Conservation (phyloP, 1,140 invertebrate genomes). For the Tribolium castaneum region DNA sequence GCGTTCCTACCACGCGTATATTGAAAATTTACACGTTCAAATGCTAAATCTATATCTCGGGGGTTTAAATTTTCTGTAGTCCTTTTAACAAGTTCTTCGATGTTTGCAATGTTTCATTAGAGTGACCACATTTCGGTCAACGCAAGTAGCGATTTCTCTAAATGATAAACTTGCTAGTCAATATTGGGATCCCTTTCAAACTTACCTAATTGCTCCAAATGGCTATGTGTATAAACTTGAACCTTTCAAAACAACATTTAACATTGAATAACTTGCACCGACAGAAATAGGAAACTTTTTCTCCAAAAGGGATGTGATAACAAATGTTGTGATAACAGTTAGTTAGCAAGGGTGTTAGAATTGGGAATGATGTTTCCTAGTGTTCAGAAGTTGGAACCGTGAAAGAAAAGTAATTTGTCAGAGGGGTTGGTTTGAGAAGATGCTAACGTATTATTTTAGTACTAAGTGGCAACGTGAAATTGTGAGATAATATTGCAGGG, state of each 20-base stretch:
- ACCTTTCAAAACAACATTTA: background rate
- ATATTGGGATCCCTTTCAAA: conserved; percentile 12
- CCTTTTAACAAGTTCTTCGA: conserved; percentile 9
- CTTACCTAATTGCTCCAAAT: conserved; percentile 20
- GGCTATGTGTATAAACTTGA: conserved; percentile 2
- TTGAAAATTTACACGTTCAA: background rate
- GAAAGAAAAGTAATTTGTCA: conserved; percentile 31
- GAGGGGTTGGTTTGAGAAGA: conserved; percentile 22
- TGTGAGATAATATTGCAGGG: conserved; percentile 28
- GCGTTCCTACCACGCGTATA: background rate
- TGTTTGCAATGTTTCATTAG: conserved; percentile 14
- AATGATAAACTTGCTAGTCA: conserved; percentile 20
- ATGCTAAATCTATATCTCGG: background rate
- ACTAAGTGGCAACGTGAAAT: conserved; percentile 37
- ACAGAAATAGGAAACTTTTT: background rate
- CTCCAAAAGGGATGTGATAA: background rate
- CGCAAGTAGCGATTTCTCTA: conserved; percentile 23
- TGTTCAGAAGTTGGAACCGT: background rate
- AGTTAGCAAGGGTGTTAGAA: background rate
- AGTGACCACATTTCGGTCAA: conserved; percentile 22
- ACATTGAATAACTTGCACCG: background rate
- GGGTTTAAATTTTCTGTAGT: conserved; percentile 13
- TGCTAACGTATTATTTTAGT: conserved; percentile 35
- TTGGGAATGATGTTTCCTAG: background rate
- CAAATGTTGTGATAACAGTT: background rate